Evolutionary conservation across 2,797 vertebrate genomes (phyloP), one percentile per base, ranked within the genome.

Genomic region (Emydoidea blandingii): DNA sequence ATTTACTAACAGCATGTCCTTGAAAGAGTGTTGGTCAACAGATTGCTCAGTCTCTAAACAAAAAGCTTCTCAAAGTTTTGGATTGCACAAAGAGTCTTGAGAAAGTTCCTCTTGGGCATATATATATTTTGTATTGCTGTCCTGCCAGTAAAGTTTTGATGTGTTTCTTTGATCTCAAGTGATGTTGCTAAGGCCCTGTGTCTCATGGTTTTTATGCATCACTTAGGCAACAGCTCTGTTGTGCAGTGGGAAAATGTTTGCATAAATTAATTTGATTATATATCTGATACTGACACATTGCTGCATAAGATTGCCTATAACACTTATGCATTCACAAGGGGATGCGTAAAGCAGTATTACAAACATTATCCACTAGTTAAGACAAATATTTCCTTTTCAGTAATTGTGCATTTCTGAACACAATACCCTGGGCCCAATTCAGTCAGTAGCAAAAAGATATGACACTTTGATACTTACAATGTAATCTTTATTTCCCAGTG

Each of bases 61-160:
- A 81, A 91, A 88, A 0, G 0, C 85, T 57, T 91, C 96, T 98
- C 95, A 94, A 97, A 97, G 79, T 93, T 95, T 93, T 83, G 81
- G 12, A 81, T 97, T 97, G 84, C 93, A 91, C 83, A 95, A 96
- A 19, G 56, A 65, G 50, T 87, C 87, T 96, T 97, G 92, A 86
- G 93, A 96, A 97, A 97, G 53, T 3, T 87, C 72, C 81, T 81
- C 76, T 80, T 81, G 90, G 81, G 68, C 29, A 83, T 88, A 57
- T 83, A 49, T 16, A 19, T 80, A 53, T 92, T 94, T 91, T 23
- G 37, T 1, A 54, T 23, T 50, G 62, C 31, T 5, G 2, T 34
- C 90, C 87, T 88, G 52, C 62, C 53, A 89, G 49, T 80, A 80
- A 92, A 72, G 29, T 93, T 81, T 90, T 41, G 54, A 50, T 86